Base-by-base conservation (phyloP, 2,113 vertebrate genomes). In the Carassius auratus region DNA sequence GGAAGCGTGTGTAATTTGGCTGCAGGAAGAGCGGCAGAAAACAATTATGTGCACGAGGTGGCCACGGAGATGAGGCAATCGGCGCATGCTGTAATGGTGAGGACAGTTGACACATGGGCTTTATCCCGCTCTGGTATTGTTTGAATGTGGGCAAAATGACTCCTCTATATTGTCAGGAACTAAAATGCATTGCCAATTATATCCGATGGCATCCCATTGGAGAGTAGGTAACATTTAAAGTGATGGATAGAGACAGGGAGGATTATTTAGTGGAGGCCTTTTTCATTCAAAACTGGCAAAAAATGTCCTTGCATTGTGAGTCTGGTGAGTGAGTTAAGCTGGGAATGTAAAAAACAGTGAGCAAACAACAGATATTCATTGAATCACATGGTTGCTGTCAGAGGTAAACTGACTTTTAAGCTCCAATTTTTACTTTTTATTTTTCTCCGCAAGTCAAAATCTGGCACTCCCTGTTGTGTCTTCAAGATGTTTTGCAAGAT, bases 161-260 rank as follows among this genome's bases (percentile, higher is more conserved):
- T 95, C 90, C 79, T 90, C 92, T 92, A 89, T 92, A 94, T 93
- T 93, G 93, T 94, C 92, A 93, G 92, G 91, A 91, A 91, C 91
- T 88, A 93, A 93, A 93, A 94, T 92, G 94, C 93, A 95, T 95
- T 94, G 94, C 92, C 94, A 95, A 95, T 94, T 95, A 94, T 94
- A 92, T 93, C 90, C 86, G 92, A 90, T 89, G 90, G 92, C 91
- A 90, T 93, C 93, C 91, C 84, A 85, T 91, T 89, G 90, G 91
- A 64, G 89, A 90, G 92, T 89, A 88, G 90, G 90, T 93, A 91
- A 92, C 91, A 93, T 92, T 90, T 88, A 90, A 88, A 91, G 92
- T 93, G 92, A 94, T 93, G 91, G 92, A 89, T 76, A 30, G 89
- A 89, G 90, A 92, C 89, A 91, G 92, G 90, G 91, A 91, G 92